Evolutionary conservation across 2,113 vertebrate genomes (phyloP), one percentile per base, ranked within the genome.

Genomic region (Antechinus flavipes): DNA sequence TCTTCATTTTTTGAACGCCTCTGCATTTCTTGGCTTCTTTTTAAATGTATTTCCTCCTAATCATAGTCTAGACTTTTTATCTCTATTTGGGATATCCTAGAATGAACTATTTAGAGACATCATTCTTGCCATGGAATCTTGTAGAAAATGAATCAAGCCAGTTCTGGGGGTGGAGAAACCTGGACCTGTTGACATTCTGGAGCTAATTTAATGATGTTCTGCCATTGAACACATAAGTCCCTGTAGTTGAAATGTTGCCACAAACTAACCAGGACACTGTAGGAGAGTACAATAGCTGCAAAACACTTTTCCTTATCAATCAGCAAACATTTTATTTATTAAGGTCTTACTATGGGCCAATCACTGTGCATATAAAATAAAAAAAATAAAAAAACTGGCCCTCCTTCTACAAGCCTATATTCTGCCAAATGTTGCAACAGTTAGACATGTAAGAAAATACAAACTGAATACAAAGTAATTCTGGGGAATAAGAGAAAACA

Each of bases 171-270:
- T 22, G 30, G 30, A 68, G 27, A 68, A 30, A 68, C 61, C 12
- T 35, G 68, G 7, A 53, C 52, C 50, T 22, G 0, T 49, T 3
- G 53, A 54, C 27, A 0, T 53, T 54, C 93, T 46, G 46, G 91
- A 49, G 92, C 4, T 0, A 7, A 3, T 54, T 54, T 53, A 89
- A 46, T 2, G 5, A 42, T 0, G 0, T 90, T 2, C 35, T 47
- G 89, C 50, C 3, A 0, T 55, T 8, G 76, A 58, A 84, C 7
- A 25, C 8, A 3, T n/a, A 54, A 6, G 19, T 26, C 61, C 90
- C 90, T 53, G 2, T 19, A 42, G 68, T 84, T 42, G 61, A 84
- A 42, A 0, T 0, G 27, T 61, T 91, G 49, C 91, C 76, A 54
- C 23, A 9, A 68, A 49, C 61, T 8, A 22, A 90, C 12, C 54